Evolutionary conservation across 2,888 invertebrate genomes (phyloP).

Genomic region (Drosophila lacicola): DNA sequence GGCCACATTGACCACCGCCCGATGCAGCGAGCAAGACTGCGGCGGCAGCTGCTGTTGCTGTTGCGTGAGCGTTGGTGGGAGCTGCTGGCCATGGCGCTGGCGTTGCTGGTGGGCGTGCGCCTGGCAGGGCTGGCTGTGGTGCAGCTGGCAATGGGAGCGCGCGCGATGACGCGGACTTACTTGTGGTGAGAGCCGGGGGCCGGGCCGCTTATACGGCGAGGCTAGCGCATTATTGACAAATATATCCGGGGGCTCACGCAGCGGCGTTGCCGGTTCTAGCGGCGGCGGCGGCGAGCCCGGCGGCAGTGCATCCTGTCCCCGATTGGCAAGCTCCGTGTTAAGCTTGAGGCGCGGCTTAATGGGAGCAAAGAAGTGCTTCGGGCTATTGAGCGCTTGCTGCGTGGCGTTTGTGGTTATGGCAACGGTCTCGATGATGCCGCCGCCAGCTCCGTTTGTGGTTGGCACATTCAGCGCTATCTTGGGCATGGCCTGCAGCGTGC

Average conservation of each 20-base stretch:
- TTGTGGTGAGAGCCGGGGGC: constrained; percentile 67
- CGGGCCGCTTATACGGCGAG: constrained; percentile 78
- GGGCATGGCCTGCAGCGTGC: constrained; percentile 62
- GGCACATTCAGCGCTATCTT: constrained; percentile 60
- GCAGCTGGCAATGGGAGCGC: constrained; percentile 66
- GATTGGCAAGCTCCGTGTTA: constrained; percentile 81
- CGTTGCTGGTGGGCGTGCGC: constrained; percentile 37
- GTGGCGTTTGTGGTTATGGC: constrained; percentile 80
- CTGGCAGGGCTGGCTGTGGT: constrained; percentile 35
- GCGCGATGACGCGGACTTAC: constrained; percentile 75
- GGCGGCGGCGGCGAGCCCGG: constrained; percentile 67
- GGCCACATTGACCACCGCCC: constrained; percentile 71
- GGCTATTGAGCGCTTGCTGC: constrained; percentile 73
- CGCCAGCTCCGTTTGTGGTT: constrained; percentile 9
- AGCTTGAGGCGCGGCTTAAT: constrained; percentile 83
- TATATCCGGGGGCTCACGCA: constrained; percentile 83
- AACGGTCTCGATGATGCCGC: constrained; percentile 68
- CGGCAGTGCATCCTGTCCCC: constrained; percentile 57
- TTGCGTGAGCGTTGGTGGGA: constrained; percentile 8
- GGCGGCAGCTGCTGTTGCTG: constrained; percentile 13
- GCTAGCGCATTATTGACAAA: constrained; percentile 83
- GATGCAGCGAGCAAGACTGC: constrained; percentile 59
- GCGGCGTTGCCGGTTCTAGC: constrained; percentile 29
- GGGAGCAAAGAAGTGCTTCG: constrained; percentile 86
- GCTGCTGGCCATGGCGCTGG: constrained; percentile 35